Conservation (phyloP, 2,888 invertebrate genomes). For the Trissoscelio sp. region DNA sequence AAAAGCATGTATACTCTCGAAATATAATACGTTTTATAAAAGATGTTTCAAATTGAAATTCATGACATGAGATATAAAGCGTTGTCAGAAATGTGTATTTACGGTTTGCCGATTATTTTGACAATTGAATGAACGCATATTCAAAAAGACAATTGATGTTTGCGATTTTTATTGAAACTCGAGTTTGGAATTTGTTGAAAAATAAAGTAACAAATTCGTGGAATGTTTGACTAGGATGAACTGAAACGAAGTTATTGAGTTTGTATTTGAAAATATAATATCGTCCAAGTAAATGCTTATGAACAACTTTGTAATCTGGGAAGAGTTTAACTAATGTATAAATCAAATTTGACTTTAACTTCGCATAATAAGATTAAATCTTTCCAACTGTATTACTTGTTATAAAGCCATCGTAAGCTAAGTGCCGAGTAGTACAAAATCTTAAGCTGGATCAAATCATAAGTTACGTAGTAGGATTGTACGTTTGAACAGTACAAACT, state of each 20-base stretch:
- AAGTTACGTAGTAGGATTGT: conserved; percentile 47
- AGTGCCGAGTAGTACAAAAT: conserved; percentile 28
- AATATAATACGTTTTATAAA: conserved; percentile 32
- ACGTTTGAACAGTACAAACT: conserved; percentile 41
- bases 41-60: conserved; percentile 37
- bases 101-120: conserved; percentile 3
- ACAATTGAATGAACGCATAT: conserved; percentile 15
- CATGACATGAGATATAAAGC: conserved; percentile 31
- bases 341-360: conserved; percentile 57
- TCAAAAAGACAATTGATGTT: conserved; percentile 26
- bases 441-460: conserved; percentile 60
- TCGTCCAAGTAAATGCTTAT: conserved; percentile 24
- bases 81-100: conserved; percentile 7
- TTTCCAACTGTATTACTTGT: conserved; percentile 51
- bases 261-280: conserved; percentile 36
- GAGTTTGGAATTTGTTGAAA: background rate
- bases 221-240: background rate
- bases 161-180: background rate
- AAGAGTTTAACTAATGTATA: conserved; percentile 49
- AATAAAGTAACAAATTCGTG: background rate
- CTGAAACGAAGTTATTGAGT: conserved; percentile 18
- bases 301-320: conserved; percentile 39
- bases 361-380: conserved; percentile 59
- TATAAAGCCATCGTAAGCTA: conserved; percentile 53
- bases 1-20: background rate